Percentiles rank a stretch among this genome's conserved stretches.
These are phyloP conservation scores for Colletes latitarsis DNA, from an alignment of 1,140 invertebrate species.

Conservation along the genomic window DNA sequence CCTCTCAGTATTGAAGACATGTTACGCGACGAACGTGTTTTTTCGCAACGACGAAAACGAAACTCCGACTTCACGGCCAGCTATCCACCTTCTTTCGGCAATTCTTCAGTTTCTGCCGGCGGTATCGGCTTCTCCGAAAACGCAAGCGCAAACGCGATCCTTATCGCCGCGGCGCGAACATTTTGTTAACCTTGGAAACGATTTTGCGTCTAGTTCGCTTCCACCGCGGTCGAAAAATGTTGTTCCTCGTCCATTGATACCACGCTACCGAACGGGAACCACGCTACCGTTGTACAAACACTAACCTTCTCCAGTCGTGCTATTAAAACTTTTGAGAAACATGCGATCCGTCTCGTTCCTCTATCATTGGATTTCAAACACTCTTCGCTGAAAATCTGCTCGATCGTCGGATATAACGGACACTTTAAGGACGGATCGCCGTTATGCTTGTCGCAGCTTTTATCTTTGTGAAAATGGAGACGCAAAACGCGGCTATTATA, in stretches of 20 bases:
- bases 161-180: neutral
- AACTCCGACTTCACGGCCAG: too few species aligned
- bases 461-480: conserved; percentile 59
- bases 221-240: conserved; percentile 25
- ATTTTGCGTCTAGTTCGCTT: conserved; percentile 51
- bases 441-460: neutral
- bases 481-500: conserved; percentile 60
- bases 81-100: too few species aligned
- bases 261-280: too few species aligned
- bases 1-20: conserved; percentile 54
- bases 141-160: neutral
- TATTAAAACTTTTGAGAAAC: neutral
- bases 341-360: neutral
- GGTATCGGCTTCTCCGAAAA: neutral
- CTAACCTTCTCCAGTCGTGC: neutral
- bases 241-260: conserved; percentile 52
- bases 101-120: too few species aligned
- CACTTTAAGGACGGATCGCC: neutral
- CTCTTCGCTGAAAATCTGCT: neutral
- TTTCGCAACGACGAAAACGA: too few species aligned
- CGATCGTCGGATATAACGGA: neutral
- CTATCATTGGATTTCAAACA: neutral
- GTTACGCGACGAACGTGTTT: neutral
- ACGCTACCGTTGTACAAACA: too few species aligned
- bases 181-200: conserved; percentile 54